These are phyloP conservation scores for Fopius arisanus DNA, from an alignment of 1,140 invertebrate genomes.

Conservation along the genomic window DNA sequence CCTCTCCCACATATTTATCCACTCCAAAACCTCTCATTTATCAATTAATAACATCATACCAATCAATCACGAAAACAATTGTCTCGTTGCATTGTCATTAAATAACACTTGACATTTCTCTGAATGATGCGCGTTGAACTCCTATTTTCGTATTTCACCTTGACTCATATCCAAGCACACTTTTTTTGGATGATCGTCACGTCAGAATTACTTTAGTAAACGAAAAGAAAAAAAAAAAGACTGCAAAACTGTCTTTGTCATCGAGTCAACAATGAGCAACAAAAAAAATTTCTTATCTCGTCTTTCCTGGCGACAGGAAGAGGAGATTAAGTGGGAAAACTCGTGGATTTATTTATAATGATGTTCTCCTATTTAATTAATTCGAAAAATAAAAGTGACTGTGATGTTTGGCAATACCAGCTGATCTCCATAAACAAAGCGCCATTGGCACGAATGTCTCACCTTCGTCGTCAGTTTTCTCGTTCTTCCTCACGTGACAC, in stretches of 20 bases:
- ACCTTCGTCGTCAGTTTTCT: conserved; percentile 48
- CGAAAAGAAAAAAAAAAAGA: neutral
- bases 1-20: too few species aligned
- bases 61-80: too few species aligned
- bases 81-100: neutral
- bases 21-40: too few species aligned
- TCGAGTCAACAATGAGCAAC: neutral
- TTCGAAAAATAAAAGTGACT: conserved; percentile 42
- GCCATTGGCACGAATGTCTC: conserved; percentile 29
- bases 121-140: neutral
- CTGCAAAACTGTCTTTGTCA: neutral
- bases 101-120: neutral
- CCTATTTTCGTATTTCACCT: conserved; percentile 26
- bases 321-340: conserved; percentile 41
- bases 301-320: conserved; percentile 27
- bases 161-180: conserved; percentile 15
- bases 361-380: neutral
- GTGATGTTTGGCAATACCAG: conserved; percentile 56
- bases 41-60: too few species aligned
- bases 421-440: conserved; percentile 63
- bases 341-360: too few species aligned
- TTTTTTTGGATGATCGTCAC: neutral
- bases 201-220: neutral
- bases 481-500: conserved; percentile 30
- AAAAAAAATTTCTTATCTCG: neutral